Evolutionary conservation across 2,888 invertebrate species (phyloP).

Genomic region (Chrysolina oricalcia): DNA sequence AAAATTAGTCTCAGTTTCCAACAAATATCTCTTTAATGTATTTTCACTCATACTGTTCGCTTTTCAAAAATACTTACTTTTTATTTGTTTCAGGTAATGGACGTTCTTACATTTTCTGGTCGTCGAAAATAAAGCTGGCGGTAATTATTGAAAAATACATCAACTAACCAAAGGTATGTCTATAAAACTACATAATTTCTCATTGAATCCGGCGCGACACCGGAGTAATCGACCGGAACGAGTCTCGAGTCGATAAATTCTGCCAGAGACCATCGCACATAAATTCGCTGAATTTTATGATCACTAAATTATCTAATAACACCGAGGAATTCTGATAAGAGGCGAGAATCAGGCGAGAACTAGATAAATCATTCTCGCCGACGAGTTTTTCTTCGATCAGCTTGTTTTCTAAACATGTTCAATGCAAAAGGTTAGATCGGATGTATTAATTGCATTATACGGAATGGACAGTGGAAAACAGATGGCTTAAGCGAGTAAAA

Average conservation of each 20-base stretch:
- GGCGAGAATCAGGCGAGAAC: slow-evolving; percentile 22
- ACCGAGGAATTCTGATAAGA: slow-evolving; percentile 29
- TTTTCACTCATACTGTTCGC: not conserved
- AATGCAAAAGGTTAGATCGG: slow-evolving; percentile 3
- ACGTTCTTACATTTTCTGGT: not conserved
- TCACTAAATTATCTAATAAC: slow-evolving; percentile 24
- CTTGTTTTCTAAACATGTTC: not conserved
- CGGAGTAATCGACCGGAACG: slow-evolving; percentile 21
- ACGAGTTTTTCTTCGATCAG: slow-evolving; percentile 21
- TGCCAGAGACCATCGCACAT: slow-evolving; percentile 16
- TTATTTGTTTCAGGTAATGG: slow-evolving; percentile 28
- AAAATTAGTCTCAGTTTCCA: too few relatives aligned
- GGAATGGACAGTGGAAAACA: too few relatives aligned
- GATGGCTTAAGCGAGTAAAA: too few relatives aligned
- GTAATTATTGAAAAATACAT: not conserved
- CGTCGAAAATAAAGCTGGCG: not conserved
- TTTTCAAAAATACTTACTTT: not conserved
- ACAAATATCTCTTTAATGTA: not conserved
- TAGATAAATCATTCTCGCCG: slow-evolving; percentile 15
- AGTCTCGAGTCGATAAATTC: slow-evolving; percentile 21
- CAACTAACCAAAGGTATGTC: slow-evolving; percentile 1
- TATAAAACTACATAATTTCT: slow-evolving; percentile 17
- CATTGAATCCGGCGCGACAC: slow-evolving; percentile 12
- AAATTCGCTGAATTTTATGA: slow-evolving; percentile 29
- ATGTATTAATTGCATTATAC: not conserved